phyloP scores from a whole-genome alignment of 2,797 vertebrate species.

The Morus bassanus region DNA sequence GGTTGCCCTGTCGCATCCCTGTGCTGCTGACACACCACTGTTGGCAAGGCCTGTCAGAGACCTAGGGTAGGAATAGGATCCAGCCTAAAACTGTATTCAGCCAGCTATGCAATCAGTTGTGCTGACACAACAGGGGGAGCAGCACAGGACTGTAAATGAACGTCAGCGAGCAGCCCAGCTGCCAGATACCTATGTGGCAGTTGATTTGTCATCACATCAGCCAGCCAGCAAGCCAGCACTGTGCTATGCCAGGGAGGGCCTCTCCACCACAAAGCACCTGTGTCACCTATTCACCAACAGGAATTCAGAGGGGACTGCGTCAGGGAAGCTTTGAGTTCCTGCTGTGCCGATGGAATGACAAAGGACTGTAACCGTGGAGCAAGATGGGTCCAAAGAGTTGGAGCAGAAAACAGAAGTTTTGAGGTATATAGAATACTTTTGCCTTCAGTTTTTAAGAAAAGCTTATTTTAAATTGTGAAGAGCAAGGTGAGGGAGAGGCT shows the following conservation, averaged over 20 bases:
- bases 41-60: not conserved
- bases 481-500: not conserved
- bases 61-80: not conserved
- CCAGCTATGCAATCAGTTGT: not conserved
- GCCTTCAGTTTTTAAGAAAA: not conserved
- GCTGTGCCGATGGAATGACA: not conserved
- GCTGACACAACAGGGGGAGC: not conserved
- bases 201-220: not conserved
- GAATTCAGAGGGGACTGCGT: not conserved
- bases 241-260: not conserved
- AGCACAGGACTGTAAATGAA: not conserved
- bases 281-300: not conserved
- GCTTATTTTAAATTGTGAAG: not conserved
- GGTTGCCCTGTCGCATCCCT: not conserved
- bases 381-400: not conserved
- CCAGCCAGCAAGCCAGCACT: not conserved
- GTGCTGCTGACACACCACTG: not conserved
- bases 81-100: not conserved
- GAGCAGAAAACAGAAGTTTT: not conserved
- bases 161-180: rapidly evolving
- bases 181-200: not conserved
- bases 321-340: not conserved
- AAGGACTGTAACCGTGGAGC: not conserved
- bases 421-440: not conserved
- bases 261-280: not conserved